phyloP scores from a whole-genome alignment of 2,888 invertebrate genomes.

The Agrotis ipsilon region DNA sequence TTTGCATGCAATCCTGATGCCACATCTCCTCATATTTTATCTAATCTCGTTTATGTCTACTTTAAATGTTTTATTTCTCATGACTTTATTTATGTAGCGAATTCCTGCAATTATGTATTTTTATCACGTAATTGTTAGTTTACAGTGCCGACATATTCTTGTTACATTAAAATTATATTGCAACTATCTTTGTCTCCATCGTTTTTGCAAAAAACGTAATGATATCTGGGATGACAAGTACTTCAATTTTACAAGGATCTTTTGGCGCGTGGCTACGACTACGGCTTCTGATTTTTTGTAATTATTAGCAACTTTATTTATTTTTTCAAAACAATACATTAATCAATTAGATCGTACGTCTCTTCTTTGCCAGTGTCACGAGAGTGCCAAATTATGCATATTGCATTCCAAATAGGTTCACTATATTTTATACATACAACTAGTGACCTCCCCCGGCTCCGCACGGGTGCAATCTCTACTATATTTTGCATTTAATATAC shows the following conservation, averaged over 20 bases:
- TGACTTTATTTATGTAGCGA: constrained; percentile 22
- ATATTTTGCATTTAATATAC: too few species aligned
- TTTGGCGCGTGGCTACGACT: too few species aligned
- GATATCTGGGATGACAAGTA: background rate
- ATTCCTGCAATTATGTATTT: constrained; percentile 26
- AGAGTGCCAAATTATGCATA: too few species aligned
- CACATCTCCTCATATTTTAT: constrained; percentile 12
- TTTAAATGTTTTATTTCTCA: constrained; percentile 42
- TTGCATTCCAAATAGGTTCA: too few species aligned
- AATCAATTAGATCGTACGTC: too few species aligned
- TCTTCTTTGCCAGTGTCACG: too few species aligned
- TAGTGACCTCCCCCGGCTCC: too few species aligned
- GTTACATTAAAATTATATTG: constrained; percentile 14
- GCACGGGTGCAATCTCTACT: too few species aligned
- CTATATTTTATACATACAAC: too few species aligned
- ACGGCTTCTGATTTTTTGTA: too few species aligned
- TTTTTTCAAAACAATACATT: too few species aligned
- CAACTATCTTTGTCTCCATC: background rate
- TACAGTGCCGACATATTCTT: constrained; percentile 2
- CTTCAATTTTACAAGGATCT: background rate
- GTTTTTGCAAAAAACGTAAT: background rate
- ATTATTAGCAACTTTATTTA: too few species aligned
- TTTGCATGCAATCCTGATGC: constrained; percentile 7
- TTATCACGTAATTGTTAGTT: constrained; percentile 40
- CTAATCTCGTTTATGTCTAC: constrained; percentile 30